phyloP scores from a whole-genome alignment of 2,888 invertebrate genomes.

The Tetanocera ferruginea region DNA sequence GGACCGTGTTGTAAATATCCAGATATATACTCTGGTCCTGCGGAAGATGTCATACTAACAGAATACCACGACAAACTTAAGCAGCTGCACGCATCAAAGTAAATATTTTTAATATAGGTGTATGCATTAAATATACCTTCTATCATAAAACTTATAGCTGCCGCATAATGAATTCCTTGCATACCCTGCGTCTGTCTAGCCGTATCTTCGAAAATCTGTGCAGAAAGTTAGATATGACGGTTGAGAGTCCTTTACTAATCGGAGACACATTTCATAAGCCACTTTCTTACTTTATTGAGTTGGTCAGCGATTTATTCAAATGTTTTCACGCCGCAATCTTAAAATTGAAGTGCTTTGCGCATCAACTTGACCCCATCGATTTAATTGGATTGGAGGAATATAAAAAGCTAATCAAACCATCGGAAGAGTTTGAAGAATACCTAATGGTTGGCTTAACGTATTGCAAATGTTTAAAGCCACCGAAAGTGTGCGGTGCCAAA shows the following conservation, averaged over 20 bases:
- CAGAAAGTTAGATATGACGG: constrained; percentile 51
- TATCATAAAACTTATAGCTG: constrained; percentile 36
- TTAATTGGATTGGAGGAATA: constrained; percentile 58
- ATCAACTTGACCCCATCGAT: constrained; percentile 60
- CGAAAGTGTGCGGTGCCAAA: constrained; percentile 41
- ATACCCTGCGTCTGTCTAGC: constrained; percentile 48
- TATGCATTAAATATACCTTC: not conserved
- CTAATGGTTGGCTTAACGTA: constrained; percentile 54
- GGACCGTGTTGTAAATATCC: constrained; percentile 57
- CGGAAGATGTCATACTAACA: constrained; percentile 59
- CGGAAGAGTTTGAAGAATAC: constrained; percentile 60
- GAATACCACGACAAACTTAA: constrained; percentile 61
- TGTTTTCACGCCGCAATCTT: constrained; percentile 56
- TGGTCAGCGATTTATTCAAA: constrained; percentile 60
- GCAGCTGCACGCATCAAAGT: constrained; percentile 56
- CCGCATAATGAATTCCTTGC: constrained; percentile 48
- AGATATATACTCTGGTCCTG: constrained; percentile 57
- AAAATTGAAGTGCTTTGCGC: constrained; percentile 56
- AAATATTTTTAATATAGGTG: not conserved
- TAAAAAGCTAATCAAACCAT: constrained; percentile 50
- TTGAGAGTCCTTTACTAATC: constrained; percentile 55
- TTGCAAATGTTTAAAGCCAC: constrained; percentile 56
- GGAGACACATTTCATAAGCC: constrained; percentile 60
- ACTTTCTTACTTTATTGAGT: constrained; percentile 55
- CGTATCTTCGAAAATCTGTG: constrained; percentile 54